Base-by-base conservation (phyloP, 2,113 vertebrate species). In the Pelodiscus sinensis region DNA sequence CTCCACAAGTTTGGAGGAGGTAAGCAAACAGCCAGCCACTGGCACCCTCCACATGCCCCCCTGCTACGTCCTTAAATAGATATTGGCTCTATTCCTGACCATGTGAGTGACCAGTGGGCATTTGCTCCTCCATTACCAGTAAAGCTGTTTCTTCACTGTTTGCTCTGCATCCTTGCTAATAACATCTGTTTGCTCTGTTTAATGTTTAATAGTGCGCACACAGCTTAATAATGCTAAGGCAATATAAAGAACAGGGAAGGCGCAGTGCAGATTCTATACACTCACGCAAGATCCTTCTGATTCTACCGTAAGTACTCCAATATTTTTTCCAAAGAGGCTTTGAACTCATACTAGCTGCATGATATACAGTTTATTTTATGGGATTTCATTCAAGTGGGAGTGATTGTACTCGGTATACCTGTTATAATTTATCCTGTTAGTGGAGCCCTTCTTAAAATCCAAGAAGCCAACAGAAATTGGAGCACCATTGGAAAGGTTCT, bases 151-250 rank as follows among this genome's bases (percentile, higher is more conserved):
- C 51, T 56, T 90, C 57, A 92, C 7, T 56, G 65, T 96, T 96
- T 96, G 79, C 79, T 90, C 31, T 55, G 55, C 22, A 29, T 82
- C 27, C 10, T 89, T 85, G 52, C 56, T 92, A 60, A 92, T 65
- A 93, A 85, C 56, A 52, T 18, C 82, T 97, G 81, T 96, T 96
- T 97, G 50, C 13, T 92, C 83, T 88, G 94, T 92, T 94, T 97
- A 97, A 97, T 97, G 84, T 95, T 97, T 97, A 96, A 93, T 89
- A 85, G 75, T 18, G 51, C 22, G 71, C 79, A 77, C 44, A 73
- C 54, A 15, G 44, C 1, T 84, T 93, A 86, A 92, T 65, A 81
- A 1, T 24, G 16, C 18, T 2, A 55, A 78, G 14, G 19, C 4
- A 84, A 85, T 79, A 91, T 51, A 24, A 92, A 94, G 38, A 79